These are phyloP conservation scores for Dynastes tityus DNA, from an alignment of 2,888 invertebrate genomes.

Conservation along the genomic window DNA sequence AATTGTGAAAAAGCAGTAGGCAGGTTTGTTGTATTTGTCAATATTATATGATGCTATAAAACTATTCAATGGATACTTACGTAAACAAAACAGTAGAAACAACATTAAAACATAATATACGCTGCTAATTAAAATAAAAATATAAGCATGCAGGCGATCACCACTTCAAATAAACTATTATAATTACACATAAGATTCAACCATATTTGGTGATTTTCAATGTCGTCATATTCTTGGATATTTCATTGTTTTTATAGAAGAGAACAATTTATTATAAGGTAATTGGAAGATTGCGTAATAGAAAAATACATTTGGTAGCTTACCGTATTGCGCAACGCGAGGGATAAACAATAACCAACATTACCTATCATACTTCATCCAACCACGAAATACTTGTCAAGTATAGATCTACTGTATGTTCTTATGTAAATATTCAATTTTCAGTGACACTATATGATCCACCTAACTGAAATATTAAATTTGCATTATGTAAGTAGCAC, in stretches of 20 bases:
- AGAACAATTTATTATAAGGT: neutral
- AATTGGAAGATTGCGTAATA: slow-evolving; percentile 4
- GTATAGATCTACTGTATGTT: no score
- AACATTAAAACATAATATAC: slow-evolving; percentile 39
- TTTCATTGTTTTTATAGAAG: slow-evolving; percentile 33
- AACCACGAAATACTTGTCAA: no score
- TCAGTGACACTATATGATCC: no score
- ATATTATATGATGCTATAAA: slow-evolving; percentile 45
- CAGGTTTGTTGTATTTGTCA: slow-evolving; percentile 32
- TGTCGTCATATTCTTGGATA: slow-evolving; percentile 9
- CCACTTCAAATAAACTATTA: slow-evolving; percentile 27
- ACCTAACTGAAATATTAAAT: no score
- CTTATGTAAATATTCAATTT: no score
- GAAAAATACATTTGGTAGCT: no score
- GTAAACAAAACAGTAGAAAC: slow-evolving; percentile 39
- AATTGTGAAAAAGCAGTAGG: slow-evolving; percentile 46
- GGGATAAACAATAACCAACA: no score
- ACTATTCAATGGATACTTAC: slow-evolving; percentile 24
- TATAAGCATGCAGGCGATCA: slow-evolving; percentile 23
- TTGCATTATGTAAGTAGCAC: no score
- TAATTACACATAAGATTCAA: slow-evolving; percentile 10
- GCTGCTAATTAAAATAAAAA: slow-evolving; percentile 42
- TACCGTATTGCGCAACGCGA: no score
- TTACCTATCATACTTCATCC: no score
- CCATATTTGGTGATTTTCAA: slow-evolving; percentile 1